Base-by-base conservation (phyloP, 1,140 invertebrate species). In the Drosophila tristis region DNA sequence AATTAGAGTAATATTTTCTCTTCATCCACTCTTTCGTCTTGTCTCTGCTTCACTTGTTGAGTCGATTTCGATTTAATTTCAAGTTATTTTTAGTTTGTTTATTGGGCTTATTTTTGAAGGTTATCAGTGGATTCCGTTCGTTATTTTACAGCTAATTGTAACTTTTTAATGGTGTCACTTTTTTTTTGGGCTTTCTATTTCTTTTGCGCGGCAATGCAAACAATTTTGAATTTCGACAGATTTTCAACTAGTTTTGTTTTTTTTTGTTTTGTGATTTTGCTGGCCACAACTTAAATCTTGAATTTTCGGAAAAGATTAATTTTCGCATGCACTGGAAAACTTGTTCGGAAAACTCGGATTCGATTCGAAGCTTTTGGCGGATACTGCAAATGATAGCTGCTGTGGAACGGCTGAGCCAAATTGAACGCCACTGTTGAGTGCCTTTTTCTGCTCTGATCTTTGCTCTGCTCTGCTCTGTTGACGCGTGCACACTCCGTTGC, bases 401-500 rank as follows among this genome's bases (percentile, higher is more conserved):
- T 39, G 11, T 35, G 31, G 31, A 9, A 9, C 8, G 31, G 31
- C 35, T 39, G 35, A 39, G 35, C 35, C 35, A 39, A 39, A 39
- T 39, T 39, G 35, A 39, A 39, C 35, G 35, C 35, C 13, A 39
- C 35, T 39, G 11, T 39, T 39, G 35, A 13, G 35, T 39, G 35
- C 11, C 26, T 39, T 39, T 39, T 39, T 11, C 11, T 39, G 35
- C 4, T 39, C 35, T 39, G 35, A 4, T 39, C 35, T 39, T 13
- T 13, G 11, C 31, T 35, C 31, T 35, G 31, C 31, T 35, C 48
- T 66, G 78, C 68, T 86, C 59, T 79, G 78, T 61, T 75, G 80
- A 53, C 84, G 89, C 89, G 89, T 91, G 89, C 89, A 91, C 89
- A 91, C 89, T 91, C 89, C 89, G 75, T 90, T 91, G 89, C 82